Evolutionary conservation across 2,113 vertebrate species (phyloP), one percentile per base, ranked within the genome.

Genomic region (Pantherophis guttatus): DNA sequence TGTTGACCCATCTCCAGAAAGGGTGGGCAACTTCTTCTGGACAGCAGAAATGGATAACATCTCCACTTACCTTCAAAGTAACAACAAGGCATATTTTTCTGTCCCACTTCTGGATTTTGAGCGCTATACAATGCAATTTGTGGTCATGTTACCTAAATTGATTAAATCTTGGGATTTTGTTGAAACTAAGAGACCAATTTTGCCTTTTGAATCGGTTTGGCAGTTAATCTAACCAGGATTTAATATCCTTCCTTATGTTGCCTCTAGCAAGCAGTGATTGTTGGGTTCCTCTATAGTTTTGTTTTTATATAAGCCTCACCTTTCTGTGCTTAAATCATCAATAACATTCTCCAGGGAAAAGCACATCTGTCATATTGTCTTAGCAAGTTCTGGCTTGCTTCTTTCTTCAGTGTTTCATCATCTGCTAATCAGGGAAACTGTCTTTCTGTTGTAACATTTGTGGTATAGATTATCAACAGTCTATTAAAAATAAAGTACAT

Each of bases 401-500:
- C 88, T 87, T 15, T 54, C 70, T 87, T 54, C 81, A 13, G 52
- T 39, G 33, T 90, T 90, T 29, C 57, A 54, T 57, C 58, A 92
- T 81, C 75, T 90, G 52, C 75, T 87, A 90, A 70, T 75, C 58
- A 90, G 53, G 21, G 52, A 86, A 54, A 23, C 91, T 86, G 88
- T 26, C 75, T 50, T 70, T 48, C 58, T 52, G 50, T 87, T 92
- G 65, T 93, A 86, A 90, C 57, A 50, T 87, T 90, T 90, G 91
- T 86, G 44, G 8, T 26, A 52, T 85, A 54, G 50, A 50, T 52
- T 86, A 52, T 62, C 24, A 90, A 91, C 70, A 87, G 91, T 70
- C 93, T 75, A 54, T 87, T 88, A 92, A 92, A 87, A 92, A 55
- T 17, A 86, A 91, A 90, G 53, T 93, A 93, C 58, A 65, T 93